Evolutionary conservation across 2,113 vertebrate genomes (phyloP), one percentile per base, ranked within the genome.

Genomic region (Empidonax traillii): DNA sequence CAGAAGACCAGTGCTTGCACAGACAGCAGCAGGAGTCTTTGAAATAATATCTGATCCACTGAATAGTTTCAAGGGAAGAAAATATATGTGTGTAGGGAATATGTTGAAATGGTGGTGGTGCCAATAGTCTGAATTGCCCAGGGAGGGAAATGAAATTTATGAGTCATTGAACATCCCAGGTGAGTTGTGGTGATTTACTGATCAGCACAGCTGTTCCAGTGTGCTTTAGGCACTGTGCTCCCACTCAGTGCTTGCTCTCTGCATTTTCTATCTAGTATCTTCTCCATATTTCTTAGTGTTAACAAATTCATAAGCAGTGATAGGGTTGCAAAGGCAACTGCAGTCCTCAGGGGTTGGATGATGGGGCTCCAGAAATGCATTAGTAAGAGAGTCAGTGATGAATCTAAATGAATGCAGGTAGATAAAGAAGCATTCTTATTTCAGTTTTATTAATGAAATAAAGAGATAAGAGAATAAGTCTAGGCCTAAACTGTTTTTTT

Each of bases 141-240:
- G 31, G 53, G 67, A 87, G 82, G 59, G 43, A 94, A 91, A 76
- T 66, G 2, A 93, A 89, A 94, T 87, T 89, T 68, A 65, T 91
- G 87, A 96, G 49, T 85, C 93, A 85, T 33, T 95, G 95, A 93
- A 72, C 41, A 69, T 87, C 91, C 74, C 62, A 92, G 77, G 81
- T 95, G 84, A 91, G 46, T 82, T 84, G 62, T 94, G 81, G 55
- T 77, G 72, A 85, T 91, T 76, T 92, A 12, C 62, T 82, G 66
- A 95, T 94, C 74, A 66, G 41, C 6, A 5, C 66, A 94, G 66
- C 41, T 94, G 73, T 65, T 78, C 35, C 55, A 73, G 76, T 20
- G 43, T 75, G 74, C 69, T 73, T 85, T 85, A 79, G 80, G 66
- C 56, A 85, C 47, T 52, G 27, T 71, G 33, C 33, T 74, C 80